Evolutionary conservation across 2,888 invertebrate species (phyloP).

Genomic region (Megastigmus dorsalis): DNA sequence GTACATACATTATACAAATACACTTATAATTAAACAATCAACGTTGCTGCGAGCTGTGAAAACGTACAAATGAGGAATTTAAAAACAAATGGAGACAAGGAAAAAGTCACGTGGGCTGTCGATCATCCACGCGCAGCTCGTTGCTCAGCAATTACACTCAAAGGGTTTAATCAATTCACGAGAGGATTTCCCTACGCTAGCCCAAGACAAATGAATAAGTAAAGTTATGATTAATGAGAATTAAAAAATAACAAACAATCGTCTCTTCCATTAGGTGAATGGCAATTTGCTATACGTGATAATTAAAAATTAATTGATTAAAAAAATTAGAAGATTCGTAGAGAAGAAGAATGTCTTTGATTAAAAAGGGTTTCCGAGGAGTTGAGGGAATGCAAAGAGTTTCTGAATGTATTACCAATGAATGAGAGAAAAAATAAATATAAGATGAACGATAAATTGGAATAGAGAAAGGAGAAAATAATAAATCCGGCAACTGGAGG

Average conservation of each 20-base stretch:
- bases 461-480: background rate
- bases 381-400: constrained; percentile 21
- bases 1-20: constrained; percentile 22
- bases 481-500: constrained; percentile 42
- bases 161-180: constrained; percentile 31
- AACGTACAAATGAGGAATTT: constrained; percentile 51
- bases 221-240: constrained; percentile 14
- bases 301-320: constrained; percentile 38
- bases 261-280: constrained; percentile 57
- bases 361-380: constrained; percentile 20
- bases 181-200: background rate
- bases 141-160: constrained; percentile 30
- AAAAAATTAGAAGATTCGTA: constrained; percentile 37
- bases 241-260: constrained; percentile 53
- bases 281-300: constrained; percentile 51
- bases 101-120: background rate
- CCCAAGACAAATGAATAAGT: background rate
- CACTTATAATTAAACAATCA: constrained; percentile 49
- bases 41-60: constrained; percentile 52
- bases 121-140: background rate
- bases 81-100: constrained; percentile 29
- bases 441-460: too few relatives aligned
- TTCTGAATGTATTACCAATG: constrained; percentile 30
- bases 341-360: constrained; percentile 5
- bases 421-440: constrained; percentile 1